These are phyloP conservation scores for Oryzias dopingdopingensis DNA, from an alignment of 2,797 vertebrate species.

Conservation along the genomic window DNA sequence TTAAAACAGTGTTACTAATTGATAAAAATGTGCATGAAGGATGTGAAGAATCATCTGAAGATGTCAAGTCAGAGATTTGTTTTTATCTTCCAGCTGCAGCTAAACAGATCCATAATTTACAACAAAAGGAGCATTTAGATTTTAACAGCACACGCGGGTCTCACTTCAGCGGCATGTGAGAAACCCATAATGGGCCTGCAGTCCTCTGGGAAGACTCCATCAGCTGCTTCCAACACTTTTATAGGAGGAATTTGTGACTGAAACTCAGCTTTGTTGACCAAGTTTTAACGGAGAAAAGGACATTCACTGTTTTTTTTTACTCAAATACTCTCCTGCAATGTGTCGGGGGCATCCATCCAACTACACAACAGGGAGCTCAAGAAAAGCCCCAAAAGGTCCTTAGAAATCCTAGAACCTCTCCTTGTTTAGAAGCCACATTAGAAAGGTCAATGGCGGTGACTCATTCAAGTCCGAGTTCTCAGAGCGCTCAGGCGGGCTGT, in stretches of 20 bases:
- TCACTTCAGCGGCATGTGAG: constrained; percentile 20
- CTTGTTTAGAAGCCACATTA: constrained; percentile 58
- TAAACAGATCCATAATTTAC: constrained; percentile 4
- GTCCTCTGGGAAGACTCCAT: constrained; percentile 19
- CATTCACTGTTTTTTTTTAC: constrained; percentile 40
- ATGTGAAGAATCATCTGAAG: not conserved
- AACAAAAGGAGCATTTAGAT: constrained; percentile 9
- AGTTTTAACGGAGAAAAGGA: constrained; percentile 35
- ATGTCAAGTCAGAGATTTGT: constrained; percentile 1
- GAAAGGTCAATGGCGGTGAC: constrained; percentile 68
- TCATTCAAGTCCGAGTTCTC: constrained; percentile 56
- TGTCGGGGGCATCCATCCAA: constrained; percentile 33
- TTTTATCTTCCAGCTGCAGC: constrained; percentile 1
- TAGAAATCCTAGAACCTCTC: constrained; percentile 45
- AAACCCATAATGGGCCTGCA: constrained; percentile 27
- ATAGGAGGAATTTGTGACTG: constrained; percentile 17
- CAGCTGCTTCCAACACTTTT: constrained; percentile 27
- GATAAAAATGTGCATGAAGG: constrained; percentile 2
- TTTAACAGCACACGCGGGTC: constrained; percentile 19
- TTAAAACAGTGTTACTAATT: not conserved
- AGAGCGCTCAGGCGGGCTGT: constrained; percentile 25
- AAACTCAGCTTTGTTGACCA: constrained; percentile 39
- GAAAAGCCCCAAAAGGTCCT: constrained; percentile 14
- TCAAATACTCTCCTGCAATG: constrained; percentile 22
- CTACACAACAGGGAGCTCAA: constrained; percentile 21